phyloP scores from a whole-genome alignment of 2,797 vertebrate genomes.

The Pteronotus mesoamericanus region DNA sequence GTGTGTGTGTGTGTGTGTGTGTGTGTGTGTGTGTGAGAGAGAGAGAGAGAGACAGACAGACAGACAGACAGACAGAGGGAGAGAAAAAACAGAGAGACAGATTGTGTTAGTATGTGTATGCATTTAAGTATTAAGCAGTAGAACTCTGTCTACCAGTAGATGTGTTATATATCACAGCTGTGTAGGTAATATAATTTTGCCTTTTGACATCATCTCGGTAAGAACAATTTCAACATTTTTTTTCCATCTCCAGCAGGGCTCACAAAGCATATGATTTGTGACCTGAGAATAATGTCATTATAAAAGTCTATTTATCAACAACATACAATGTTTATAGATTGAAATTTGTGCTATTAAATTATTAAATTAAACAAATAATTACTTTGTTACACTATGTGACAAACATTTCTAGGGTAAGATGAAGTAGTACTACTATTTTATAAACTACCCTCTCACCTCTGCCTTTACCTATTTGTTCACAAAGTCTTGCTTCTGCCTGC shows the following conservation, averaged over 20 bases:
- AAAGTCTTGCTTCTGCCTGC: background rate
- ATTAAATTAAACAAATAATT: constrained; percentile 11
- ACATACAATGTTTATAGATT: background rate
- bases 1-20: background rate
- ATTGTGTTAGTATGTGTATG: background rate
- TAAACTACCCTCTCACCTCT: background rate
- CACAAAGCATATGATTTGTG: constrained; percentile 7
- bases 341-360: constrained; percentile 35
- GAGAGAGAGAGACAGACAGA: background rate
- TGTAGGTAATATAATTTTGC: constrained; percentile 11
- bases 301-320: constrained; percentile 2
- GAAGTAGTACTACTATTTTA: background rate
- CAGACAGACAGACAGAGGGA: background rate
- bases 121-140: constrained; percentile 20
- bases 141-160: background rate
- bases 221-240: constrained; percentile 17
- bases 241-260: background rate
- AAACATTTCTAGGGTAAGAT: background rate
- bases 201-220: background rate
- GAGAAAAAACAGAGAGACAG: too few relatives aligned
- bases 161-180: background rate
- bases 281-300: background rate
- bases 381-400: background rate
- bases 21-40: background rate
- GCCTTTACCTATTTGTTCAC: background rate